phyloP scores from a whole-genome alignment of 2,113 vertebrate species.

The Archocentrus centrarchus region DNA sequence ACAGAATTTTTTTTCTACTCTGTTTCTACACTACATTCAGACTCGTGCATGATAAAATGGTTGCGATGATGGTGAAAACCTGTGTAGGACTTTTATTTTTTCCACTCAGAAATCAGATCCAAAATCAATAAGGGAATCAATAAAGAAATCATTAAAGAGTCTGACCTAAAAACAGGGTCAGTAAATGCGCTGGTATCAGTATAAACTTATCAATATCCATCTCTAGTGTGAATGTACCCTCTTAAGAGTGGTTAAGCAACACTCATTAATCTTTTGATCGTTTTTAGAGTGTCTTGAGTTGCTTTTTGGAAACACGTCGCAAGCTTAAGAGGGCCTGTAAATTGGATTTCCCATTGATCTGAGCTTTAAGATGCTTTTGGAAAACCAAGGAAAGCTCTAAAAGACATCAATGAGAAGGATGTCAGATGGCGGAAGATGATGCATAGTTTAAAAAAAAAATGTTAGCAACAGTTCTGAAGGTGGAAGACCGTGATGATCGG shows the following conservation, averaged over 20 bases:
- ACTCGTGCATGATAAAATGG: background rate
- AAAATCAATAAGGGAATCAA: too few relatives aligned
- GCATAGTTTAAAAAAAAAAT: background rate
- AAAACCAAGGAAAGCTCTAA: background rate
- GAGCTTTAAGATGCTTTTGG: background rate
- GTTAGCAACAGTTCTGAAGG: background rate
- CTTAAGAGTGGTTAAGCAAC: background rate
- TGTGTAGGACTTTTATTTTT: too few relatives aligned
- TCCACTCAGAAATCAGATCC: too few relatives aligned
- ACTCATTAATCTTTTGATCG: background rate
- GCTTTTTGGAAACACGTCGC: background rate
- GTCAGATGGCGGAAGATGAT: background rate
- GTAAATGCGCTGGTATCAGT: background rate
- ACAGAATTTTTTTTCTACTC: background rate
- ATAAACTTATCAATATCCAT: background rate
- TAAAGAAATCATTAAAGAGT: background rate
- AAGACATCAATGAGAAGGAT: background rate
- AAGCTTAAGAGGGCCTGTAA: slow-evolving; percentile 4
- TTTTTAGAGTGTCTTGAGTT: background rate
- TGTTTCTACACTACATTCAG: background rate
- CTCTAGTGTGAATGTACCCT: background rate
- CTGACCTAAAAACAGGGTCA: background rate
- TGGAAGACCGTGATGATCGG: background rate
- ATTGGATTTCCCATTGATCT: background rate
- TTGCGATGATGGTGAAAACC: background rate